A percentile compares a stretch with the other conserved stretches of the same genome.
Evolutionary conservation across 2,113 vertebrate species (phyloP).

Genomic region (Gymnorhina tibicen): DNA sequence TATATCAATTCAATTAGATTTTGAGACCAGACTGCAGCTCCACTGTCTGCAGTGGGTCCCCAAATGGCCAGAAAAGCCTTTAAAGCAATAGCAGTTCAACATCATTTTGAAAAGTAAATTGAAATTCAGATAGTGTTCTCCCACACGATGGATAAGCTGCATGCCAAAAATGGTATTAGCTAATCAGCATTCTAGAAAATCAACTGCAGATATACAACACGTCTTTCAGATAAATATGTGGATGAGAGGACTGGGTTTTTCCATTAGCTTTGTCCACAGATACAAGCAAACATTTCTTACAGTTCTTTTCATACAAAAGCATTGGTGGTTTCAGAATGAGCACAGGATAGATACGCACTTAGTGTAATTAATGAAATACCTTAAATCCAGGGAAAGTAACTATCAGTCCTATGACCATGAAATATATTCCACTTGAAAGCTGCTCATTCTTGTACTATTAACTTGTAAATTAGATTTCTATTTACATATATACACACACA

Average conservation of each 20-base stretch:
- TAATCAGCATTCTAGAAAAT: conserved; percentile 54
- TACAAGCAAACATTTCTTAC: neutral
- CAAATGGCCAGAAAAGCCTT: conserved; percentile 32
- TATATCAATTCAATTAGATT: conserved; percentile 18
- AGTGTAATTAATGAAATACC: neutral
- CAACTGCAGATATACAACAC: conserved; percentile 41
- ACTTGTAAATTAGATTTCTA: neutral
- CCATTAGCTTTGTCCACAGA: conserved; percentile 28
- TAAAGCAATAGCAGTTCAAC: conserved; percentile 30
- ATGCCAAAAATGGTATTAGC: conserved; percentile 51
- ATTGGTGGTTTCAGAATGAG: neutral
- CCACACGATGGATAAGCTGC: neutral
- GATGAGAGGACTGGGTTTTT: conserved; percentile 12
- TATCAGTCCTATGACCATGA: neutral
- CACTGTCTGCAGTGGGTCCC: conserved; percentile 17
- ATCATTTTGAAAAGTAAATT: conserved; percentile 36
- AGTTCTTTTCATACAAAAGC: neutral
- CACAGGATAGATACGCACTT: neutral
- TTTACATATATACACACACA: neutral
- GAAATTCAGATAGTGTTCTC: conserved; percentile 48
- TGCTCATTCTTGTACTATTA: neutral
- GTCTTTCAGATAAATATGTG: conserved; percentile 34
- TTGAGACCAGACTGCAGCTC: conserved; percentile 38
- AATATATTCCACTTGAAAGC: neutral
- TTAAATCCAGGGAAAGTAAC: neutral